phyloP scores from a whole-genome alignment of 2,113 vertebrate species.

The Odontophorus gujanensis region DNA sequence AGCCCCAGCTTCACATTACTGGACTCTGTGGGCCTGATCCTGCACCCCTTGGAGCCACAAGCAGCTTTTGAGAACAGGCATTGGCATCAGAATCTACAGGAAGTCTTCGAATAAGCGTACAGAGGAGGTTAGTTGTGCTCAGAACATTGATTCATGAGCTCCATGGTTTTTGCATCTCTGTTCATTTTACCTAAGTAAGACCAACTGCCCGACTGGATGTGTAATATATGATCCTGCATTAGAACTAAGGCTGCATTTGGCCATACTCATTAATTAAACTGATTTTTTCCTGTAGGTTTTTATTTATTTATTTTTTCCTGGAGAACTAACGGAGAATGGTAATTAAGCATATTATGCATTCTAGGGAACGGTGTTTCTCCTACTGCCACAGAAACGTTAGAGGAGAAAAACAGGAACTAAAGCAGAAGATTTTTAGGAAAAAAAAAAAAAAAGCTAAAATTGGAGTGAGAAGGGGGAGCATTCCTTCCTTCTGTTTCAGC shows the following conservation, averaged over 20 bases:
- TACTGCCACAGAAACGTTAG: conserved; percentile 41
- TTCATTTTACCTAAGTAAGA: conserved; percentile 50
- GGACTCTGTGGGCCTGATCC: neutral
- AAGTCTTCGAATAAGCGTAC: conserved; percentile 22
- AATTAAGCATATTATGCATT: conserved; percentile 67
- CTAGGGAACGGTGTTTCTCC: conserved; percentile 45
- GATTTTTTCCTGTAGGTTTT: conserved; percentile 47
- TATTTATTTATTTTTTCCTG: conserved; percentile 1
- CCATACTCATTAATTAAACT: conserved; percentile 69
- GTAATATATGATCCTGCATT: conserved; percentile 67
- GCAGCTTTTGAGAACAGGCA: neutral
- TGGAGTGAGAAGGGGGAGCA: neutral
- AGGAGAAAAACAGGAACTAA: conserved; percentile 39
- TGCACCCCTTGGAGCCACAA: neutral
- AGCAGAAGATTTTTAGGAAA: neutral
- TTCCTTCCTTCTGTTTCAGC: conserved; percentile 2
- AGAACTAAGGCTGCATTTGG: conserved; percentile 56
- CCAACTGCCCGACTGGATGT: conserved; percentile 64
- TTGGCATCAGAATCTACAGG: conserved; percentile 35
- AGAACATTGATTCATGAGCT: conserved; percentile 62
- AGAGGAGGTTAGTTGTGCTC: conserved; percentile 25
- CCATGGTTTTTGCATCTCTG: neutral
- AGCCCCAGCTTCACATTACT: conserved; percentile 41
- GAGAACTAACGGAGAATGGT: conserved; percentile 57
- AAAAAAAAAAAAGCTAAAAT: neutral